These are phyloP conservation scores for Zeus faber DNA, from an alignment of 2,113 vertebrate genomes.

Conservation along the genomic window DNA sequence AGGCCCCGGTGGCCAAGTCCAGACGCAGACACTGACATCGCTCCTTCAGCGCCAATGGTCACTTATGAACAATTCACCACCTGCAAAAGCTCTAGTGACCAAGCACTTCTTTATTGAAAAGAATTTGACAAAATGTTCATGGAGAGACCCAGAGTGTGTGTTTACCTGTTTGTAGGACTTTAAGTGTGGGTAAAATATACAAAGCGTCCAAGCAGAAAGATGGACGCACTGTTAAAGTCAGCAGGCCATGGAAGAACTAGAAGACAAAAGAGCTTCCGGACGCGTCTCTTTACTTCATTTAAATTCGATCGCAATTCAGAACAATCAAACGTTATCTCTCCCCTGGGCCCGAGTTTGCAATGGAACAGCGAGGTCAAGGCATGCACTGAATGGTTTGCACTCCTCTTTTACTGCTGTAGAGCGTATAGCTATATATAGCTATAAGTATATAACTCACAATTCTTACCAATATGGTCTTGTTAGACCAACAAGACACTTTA, in stretches of 20 bases:
- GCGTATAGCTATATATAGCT: too few relatives aligned
- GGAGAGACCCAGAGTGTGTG: too few relatives aligned
- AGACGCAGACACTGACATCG: conserved; percentile 22
- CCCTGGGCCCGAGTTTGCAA: background rate
- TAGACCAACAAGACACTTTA: background rate
- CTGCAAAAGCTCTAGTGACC: background rate
- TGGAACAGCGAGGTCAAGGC: conserved; percentile 7
- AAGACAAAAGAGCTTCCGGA: background rate
- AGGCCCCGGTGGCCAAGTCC: background rate
- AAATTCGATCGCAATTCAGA: conserved; percentile 4
- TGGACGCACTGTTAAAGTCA: background rate
- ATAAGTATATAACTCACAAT: conserved; percentile 1
- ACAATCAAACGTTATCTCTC: conserved; percentile 3
- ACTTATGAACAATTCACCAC: conserved; percentile 21
- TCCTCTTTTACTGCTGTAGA: conserved; percentile 14
- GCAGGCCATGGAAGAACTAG: too few relatives aligned
- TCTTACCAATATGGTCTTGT: background rate
- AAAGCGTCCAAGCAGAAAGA: background rate
- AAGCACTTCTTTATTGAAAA: too few relatives aligned
- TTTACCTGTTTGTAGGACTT: background rate
- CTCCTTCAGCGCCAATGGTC: conserved; percentile 12
- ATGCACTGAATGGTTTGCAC: conserved; percentile 12
- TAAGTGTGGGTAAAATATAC: background rate
- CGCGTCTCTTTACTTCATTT: background rate
- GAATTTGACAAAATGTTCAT: too few relatives aligned